phyloP scores from a whole-genome alignment of 2,888 invertebrate species.

The Acanthococcus lagerstroemiae region DNA sequence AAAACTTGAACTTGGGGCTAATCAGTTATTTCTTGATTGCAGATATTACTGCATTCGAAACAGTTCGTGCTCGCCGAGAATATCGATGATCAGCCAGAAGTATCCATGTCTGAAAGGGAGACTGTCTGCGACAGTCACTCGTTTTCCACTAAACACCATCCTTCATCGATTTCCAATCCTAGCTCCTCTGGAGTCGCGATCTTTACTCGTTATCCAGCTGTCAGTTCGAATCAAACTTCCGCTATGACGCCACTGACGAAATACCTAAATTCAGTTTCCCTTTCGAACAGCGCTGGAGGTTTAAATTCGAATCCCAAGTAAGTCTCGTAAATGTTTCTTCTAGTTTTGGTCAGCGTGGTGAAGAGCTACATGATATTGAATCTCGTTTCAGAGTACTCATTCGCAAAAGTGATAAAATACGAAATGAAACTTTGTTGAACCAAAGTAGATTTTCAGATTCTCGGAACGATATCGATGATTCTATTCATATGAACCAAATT shows the following conservation, averaged over 20 bases:
- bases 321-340: no score
- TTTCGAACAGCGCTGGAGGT: not conserved
- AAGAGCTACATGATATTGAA: no score
- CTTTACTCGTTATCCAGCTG: conserved; percentile 33
- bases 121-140: not conserved
- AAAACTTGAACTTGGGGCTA: no score
- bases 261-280: not conserved
- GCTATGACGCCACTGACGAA: not conserved
- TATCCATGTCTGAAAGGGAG: not conserved
- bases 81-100: not conserved
- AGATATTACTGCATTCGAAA: not conserved
- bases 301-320: conserved; percentile 10
- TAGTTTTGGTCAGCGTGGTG: no score
- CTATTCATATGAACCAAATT: not conserved
- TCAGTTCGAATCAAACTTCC: conserved; percentile 6
- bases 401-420: conserved; percentile 5
- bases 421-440: not conserved
- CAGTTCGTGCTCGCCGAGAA: not conserved
- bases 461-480: not conserved
- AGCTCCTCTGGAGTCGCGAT: conserved; percentile 33
- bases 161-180: not conserved
- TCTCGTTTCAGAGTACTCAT: conserved; percentile 14
- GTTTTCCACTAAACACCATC: conserved; percentile 2
- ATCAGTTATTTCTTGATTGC: not conserved
- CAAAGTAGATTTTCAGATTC: not conserved